Evolutionary conservation across 2,113 vertebrate genomes (phyloP), one percentile per base, ranked within the genome.

Genomic region (Motacilla tschutschensis): DNA sequence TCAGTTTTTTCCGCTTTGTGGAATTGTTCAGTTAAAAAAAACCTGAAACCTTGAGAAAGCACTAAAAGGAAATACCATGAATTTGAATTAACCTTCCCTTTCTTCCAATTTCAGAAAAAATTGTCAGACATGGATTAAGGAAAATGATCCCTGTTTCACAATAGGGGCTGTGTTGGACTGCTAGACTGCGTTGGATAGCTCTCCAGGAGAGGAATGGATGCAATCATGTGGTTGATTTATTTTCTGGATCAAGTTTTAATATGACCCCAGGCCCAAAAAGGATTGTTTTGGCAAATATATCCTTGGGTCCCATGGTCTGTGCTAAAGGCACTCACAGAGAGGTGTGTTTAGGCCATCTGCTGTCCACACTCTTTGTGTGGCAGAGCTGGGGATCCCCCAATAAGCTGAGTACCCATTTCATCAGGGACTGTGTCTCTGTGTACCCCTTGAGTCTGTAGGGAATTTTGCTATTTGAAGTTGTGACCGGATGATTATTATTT

Each of bases 221-320:
- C 66, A 92, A 62, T 85, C 77, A 71, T 92, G 80, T 81, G 80
- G 58, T 93, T 92, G 86, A 67, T 74, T 89, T 89, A 75, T 78
- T 92, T 92, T 91, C 66, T 93, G 93, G 74, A 69, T 89, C 44
- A 57, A 64, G 38, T 75, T 81, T 82, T 80, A 79, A 14, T 55
- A 43, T 84, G 51, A 43, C 66, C 44, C 19, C 47, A 87, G 71
- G 40, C 17, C 24, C 55, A 86, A 71, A 83, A 78, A 90, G 67
- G 59, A 69, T 79, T 94, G 20, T 90, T 93, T 93, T 93, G 92
- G 78, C 81, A 90, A 82, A 25, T 79, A 20, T 47, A 25, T 73
- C 40, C 36, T 82, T 73, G 66, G 8, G 63, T 88, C 51, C 43
- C 0, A 0, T 79, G 63, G 35, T 58, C 81, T 86, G 71, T 84